phyloP scores from a whole-genome alignment of 2,797 vertebrate genomes.

The Coccyzus lansbergi region DNA sequence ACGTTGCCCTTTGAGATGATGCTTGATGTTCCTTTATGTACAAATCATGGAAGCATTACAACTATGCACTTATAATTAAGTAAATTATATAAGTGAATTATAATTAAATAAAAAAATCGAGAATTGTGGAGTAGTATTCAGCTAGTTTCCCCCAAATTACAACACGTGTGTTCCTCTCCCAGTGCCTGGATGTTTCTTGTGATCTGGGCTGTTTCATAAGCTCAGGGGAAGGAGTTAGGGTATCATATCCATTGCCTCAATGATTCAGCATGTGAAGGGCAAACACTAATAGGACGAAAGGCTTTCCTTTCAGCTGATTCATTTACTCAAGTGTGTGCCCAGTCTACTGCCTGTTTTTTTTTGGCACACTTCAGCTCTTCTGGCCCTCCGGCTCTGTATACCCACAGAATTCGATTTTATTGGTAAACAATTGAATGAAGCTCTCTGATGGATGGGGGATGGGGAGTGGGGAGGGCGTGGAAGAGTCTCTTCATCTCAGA shows the following conservation, averaged over 20 bases:
- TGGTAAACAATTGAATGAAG: neutral
- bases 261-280: neutral
- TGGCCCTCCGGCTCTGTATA: neutral
- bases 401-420: neutral
- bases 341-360: neutral
- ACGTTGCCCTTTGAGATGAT: slow-evolving; percentile 22
- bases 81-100: no score
- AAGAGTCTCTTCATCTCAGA: neutral
- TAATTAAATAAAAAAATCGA: no score
- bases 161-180: fast-evolving
- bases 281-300: neutral
- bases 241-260: fast-evolving
- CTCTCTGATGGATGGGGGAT: neutral
- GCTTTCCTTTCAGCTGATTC: neutral
- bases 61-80: neutral
- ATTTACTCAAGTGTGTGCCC: fast-evolving
- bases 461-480: no score
- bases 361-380: neutral
- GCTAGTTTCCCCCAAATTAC: no score
- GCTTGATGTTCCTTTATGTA: slow-evolving; percentile 29
- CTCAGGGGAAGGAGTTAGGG: neutral
- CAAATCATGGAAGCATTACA: slow-evolving; percentile 26
- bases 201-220: neutral
- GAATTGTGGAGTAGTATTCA: no score
- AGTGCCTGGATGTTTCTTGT: neutral